phyloP scores from a whole-genome alignment of 2,888 invertebrate genomes.

The Philonicus albiceps region DNA sequence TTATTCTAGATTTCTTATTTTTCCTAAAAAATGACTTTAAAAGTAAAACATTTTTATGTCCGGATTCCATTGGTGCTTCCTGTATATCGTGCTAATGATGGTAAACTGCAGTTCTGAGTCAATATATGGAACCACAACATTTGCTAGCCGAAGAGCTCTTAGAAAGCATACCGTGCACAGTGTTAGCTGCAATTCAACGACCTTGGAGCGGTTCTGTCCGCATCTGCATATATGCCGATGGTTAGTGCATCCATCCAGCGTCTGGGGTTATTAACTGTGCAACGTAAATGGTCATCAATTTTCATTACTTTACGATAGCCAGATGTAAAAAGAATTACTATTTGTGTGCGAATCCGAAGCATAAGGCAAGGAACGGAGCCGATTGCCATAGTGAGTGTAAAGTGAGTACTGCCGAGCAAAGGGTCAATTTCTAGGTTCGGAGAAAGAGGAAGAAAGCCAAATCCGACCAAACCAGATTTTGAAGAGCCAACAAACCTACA shows the following conservation, averaged over 20 bases:
- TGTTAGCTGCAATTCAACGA: neutral
- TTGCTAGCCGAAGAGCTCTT: neutral
- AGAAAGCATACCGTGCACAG: neutral
- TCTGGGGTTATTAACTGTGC: neutral
- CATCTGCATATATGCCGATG: neutral
- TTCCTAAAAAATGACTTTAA: too few relatives aligned
- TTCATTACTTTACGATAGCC: constrained; percentile 16
- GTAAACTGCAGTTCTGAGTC: neutral
- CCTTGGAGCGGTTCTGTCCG: neutral
- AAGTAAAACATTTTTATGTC: too few relatives aligned
- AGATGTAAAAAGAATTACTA: constrained; percentile 18
- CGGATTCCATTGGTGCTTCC: too few relatives aligned
- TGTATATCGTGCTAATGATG: neutral
- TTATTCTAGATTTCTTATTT: too few relatives aligned
- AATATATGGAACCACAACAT: neutral
- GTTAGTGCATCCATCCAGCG: neutral
- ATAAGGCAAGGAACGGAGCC: neutral
- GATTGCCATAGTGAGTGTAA: neutral
- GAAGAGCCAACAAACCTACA: constrained; percentile 31
- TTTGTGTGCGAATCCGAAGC: neutral
- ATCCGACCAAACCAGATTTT: constrained; percentile 33
- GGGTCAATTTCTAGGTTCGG: constrained; percentile 10
- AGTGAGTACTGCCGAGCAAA: neutral
- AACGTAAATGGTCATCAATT: neutral
- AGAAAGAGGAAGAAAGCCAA: constrained; percentile 8